Evolutionary conservation across 2,797 vertebrate genomes (phyloP).

Genomic region (Fundulus diaphanus): DNA sequence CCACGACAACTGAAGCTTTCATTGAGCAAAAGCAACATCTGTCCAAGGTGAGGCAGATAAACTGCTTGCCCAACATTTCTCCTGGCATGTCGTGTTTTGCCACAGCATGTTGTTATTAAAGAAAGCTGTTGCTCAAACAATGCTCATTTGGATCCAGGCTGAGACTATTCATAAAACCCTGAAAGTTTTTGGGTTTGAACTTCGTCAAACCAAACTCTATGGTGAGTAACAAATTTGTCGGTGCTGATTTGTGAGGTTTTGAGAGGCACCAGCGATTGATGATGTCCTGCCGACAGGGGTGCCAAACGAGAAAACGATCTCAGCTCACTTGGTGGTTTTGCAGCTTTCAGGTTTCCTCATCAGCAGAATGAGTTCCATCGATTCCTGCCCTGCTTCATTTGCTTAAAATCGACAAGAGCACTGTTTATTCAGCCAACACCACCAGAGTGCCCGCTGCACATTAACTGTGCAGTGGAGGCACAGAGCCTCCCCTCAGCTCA

Average conservation of each 20-base stretch:
- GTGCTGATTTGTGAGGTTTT: not conserved
- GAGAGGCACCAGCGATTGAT: slow-evolving; percentile 8
- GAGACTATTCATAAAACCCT: not conserved
- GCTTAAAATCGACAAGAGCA: slow-evolving; percentile 3
- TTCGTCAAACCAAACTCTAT: not conserved
- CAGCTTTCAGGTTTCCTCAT: slow-evolving; percentile 7
- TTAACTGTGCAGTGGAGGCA: not conserved
- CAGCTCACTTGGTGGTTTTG: slow-evolving; percentile 7
- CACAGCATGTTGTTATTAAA: not conserved
- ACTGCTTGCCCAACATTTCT: not conserved
- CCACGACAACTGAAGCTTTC: no score
- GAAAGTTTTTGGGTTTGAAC: not conserved
- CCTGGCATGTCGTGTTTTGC: not conserved
- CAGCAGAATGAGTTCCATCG: slow-evolving; percentile 13
- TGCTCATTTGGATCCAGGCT: not conserved
- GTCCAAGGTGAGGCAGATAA: not conserved
- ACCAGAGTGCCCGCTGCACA: not conserved
- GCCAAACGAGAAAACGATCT: slow-evolving; percentile 14
- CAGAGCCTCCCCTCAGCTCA: not conserved
- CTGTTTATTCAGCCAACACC: slow-evolving; percentile 4
- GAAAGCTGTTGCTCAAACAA: not conserved
- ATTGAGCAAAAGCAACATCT: not conserved
- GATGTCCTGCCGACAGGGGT: not conserved
- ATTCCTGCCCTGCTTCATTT: slow-evolving; percentile 10
- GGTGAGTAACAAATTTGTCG: not conserved